Evolutionary conservation across 2,797 vertebrate genomes (phyloP).

Genomic region (Dipus sagitta): DNA sequence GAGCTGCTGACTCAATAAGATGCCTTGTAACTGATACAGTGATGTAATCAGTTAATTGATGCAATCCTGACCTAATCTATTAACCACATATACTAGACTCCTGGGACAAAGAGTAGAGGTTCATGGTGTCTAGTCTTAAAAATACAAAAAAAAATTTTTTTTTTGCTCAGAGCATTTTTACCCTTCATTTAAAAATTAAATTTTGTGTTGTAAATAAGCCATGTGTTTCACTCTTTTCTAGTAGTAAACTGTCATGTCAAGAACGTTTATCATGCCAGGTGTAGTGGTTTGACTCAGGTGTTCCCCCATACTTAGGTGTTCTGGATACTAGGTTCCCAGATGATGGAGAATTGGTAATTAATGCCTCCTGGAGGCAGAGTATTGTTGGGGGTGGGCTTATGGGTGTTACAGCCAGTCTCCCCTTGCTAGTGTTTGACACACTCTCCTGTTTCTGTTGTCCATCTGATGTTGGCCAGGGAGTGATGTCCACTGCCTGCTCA

Average conservation of each 20-base stretch:
- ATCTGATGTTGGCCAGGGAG: too few relatives aligned
- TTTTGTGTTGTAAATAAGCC: slow-evolving; percentile 76
- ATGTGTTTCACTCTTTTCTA: slow-evolving; percentile 72
- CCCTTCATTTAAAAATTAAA: slow-evolving; percentile 80
- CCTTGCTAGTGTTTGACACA: too few relatives aligned
- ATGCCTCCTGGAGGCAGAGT: too few relatives aligned
- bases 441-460: too few relatives aligned
- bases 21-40: slow-evolving; percentile 45
- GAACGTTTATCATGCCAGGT: slow-evolving; percentile 28
- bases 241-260: slow-evolving; percentile 67
- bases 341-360: too few relatives aligned
- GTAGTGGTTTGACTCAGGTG: neutral
- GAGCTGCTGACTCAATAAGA: slow-evolving; percentile 52
- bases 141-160: slow-evolving; percentile 40
- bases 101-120: slow-evolving; percentile 47
- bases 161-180: slow-evolving; percentile 69
- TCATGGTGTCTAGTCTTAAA: slow-evolving; percentile 45
- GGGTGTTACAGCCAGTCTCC: too few relatives aligned
- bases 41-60: slow-evolving; percentile 52
- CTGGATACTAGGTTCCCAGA: too few relatives aligned
- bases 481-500: too few relatives aligned
- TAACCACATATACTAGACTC: slow-evolving; percentile 35
- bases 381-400: too few relatives aligned
- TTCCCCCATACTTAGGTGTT: too few relatives aligned
- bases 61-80: slow-evolving; percentile 48